Conservation (phyloP, 1,140 invertebrate genomes). For the Oedothorax gibbosus region DNA sequence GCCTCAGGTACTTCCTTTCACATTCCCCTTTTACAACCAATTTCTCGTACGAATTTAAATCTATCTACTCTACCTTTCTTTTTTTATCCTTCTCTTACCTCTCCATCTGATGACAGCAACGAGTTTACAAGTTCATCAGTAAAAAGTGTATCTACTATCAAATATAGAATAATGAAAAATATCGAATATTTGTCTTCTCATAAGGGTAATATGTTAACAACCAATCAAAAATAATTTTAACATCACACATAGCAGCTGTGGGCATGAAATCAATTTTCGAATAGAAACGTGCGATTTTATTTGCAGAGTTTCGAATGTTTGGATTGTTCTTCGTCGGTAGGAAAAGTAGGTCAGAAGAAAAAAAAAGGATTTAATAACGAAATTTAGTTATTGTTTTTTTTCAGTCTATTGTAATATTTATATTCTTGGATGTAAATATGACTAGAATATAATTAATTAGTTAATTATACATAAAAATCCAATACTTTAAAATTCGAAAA, state of each 20-base stretch:
- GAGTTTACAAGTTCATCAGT: conserved; percentile 54
- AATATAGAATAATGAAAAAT: conserved; percentile 61
- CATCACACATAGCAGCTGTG: conserved; percentile 40
- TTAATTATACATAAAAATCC: too few species aligned
- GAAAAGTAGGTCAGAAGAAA: background rate
- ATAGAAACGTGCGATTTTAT: conserved; percentile 15
- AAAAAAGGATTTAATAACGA: background rate
- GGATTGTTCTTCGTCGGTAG: conserved; percentile 11
- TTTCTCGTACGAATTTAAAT: conserved; percentile 35
- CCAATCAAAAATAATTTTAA: conserved; percentile 57
- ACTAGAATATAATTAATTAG: too few species aligned
- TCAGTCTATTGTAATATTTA: too few species aligned
- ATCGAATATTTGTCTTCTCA: conserved; percentile 56
- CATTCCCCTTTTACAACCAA: conserved; percentile 27
- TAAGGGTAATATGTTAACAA: conserved; percentile 54
- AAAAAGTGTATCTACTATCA: conserved; percentile 61
- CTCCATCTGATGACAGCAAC: conserved; percentile 57
- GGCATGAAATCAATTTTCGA: conserved; percentile 36
- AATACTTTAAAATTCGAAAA: too few species aligned
- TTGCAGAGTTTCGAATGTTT: conserved; percentile 11
- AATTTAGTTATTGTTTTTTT: too few species aligned
- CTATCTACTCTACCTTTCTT: conserved; percentile 42
- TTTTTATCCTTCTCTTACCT: conserved; percentile 5
- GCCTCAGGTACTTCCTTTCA: conserved; percentile 34
- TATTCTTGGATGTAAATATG: too few species aligned